Conservation (phyloP, 2,888 invertebrate species). For the Lithophane ornitopus region DNA sequence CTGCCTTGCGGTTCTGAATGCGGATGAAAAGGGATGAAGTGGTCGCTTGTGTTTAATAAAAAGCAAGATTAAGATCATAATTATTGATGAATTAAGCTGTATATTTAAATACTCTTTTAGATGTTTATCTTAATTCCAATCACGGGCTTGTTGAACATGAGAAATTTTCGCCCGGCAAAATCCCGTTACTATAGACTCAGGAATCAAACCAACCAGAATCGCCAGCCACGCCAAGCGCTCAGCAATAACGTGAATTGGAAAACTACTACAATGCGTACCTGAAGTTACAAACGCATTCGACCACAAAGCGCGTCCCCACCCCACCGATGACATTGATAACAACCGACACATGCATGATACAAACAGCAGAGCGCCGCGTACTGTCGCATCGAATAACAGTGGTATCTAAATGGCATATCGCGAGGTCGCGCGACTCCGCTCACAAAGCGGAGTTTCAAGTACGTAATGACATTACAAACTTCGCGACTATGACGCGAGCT, state of each 20-base stretch:
- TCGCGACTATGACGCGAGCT: slow-evolving; percentile 58
- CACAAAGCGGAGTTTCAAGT: slow-evolving; percentile 75
- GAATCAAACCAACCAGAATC: not conserved
- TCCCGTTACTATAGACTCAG: not conserved
- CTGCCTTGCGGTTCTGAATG: slow-evolving; percentile 20
- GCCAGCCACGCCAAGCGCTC: not conserved
- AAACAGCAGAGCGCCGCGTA: not conserved
- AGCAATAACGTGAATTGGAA: slow-evolving; percentile 43
- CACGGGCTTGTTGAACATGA: not conserved
- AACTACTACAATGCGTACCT: slow-evolving; percentile 49
- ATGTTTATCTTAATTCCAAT: not conserved
- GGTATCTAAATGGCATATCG: slow-evolving; percentile 66
- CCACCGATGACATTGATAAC: slow-evolving; percentile 55
- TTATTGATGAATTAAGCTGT: not conserved
- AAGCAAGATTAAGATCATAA: not conserved
- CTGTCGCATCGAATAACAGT: slow-evolving; percentile 44
- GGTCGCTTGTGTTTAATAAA: not conserved
- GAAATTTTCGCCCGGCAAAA: not conserved
- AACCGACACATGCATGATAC: slow-evolving; percentile 15
- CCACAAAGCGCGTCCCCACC: slow-evolving; percentile 45
- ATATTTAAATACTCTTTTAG: not conserved
- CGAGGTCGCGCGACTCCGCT: slow-evolving; percentile 63
- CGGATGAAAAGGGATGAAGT: slow-evolving; percentile 16
- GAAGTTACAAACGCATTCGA: slow-evolving; percentile 33
- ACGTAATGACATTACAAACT: slow-evolving; percentile 80